These are phyloP conservation scores for Melanostigma gelatinosum DNA, from an alignment of 2,113 vertebrate species.

Conservation along the genomic window DNA sequence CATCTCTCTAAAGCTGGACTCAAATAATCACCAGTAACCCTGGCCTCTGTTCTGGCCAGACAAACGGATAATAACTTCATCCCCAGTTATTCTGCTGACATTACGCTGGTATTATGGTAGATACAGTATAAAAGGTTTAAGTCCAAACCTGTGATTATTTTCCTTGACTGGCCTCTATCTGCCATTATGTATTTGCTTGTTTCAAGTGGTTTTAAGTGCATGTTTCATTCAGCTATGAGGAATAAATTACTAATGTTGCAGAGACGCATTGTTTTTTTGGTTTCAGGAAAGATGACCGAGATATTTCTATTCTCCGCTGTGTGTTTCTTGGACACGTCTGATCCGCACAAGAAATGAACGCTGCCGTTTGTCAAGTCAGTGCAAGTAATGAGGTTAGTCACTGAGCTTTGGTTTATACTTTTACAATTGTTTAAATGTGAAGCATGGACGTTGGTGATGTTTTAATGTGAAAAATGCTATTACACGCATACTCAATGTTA, in stretches of 20 bases:
- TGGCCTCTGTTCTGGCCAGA: not conserved
- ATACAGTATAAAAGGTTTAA: not conserved
- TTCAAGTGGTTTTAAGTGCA: not conserved
- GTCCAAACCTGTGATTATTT: not conserved
- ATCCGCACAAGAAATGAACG: not conserved
- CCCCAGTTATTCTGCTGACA: not conserved
- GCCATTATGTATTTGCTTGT: not conserved
- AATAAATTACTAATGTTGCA: not conserved
- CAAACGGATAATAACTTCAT: not conserved
- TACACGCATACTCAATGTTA: conserved; percentile 17
- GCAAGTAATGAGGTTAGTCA: conserved; percentile 30
- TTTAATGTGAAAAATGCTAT: conserved; percentile 27
- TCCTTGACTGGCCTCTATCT: not conserved
- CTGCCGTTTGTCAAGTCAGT: conserved; percentile 16
- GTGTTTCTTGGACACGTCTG: not conserved
- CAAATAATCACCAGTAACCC: no score
- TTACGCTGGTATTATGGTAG: not conserved
- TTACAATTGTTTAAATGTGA: conserved; percentile 44
- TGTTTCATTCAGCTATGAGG: not conserved
- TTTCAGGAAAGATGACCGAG: not conserved
- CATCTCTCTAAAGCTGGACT: not conserved
- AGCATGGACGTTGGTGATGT: conserved; percentile 19
- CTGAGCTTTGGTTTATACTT: conserved; percentile 34
- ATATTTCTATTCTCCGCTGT: not conserved
- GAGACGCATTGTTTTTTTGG: not conserved